Conservation (phyloP, 2,888 invertebrate species). For the Calameuta filiformis region DNA sequence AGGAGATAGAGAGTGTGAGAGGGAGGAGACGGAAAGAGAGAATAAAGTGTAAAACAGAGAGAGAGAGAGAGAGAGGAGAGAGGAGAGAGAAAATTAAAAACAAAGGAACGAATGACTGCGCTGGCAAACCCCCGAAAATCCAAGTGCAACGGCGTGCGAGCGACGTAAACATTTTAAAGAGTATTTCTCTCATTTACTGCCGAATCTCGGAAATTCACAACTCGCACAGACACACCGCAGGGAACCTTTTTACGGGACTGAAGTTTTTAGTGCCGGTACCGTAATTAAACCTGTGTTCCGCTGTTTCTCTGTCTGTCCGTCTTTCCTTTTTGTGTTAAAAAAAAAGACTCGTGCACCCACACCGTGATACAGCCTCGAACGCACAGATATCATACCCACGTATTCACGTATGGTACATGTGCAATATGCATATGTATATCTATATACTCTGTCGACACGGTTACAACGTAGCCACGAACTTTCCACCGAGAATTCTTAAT, state of each 20-base stretch:
- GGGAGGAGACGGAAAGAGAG: not conserved
- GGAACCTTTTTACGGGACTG: constrained; percentile 39
- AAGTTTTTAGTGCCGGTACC: constrained; percentile 54
- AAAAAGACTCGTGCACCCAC: not conserved
- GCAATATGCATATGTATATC: no score
- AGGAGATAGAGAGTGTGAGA: constrained; percentile 15
- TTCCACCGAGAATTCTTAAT: not conserved
- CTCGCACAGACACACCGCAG: constrained; percentile 32
- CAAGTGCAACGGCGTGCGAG: constrained; percentile 36
- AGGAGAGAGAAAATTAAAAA: constrained; percentile 17
- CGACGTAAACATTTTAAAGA: constrained; percentile 53
- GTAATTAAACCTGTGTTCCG: constrained; percentile 59
- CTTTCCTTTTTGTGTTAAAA: constrained; percentile 28
- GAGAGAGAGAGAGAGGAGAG: constrained; percentile 12
- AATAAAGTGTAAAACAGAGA: constrained; percentile 21
- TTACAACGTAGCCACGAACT: not conserved
- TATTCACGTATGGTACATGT: no score
- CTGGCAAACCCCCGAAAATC: not conserved
- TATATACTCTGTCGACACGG: not conserved
- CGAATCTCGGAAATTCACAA: constrained; percentile 36
- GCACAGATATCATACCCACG: no score
- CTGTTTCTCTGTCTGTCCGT: constrained; percentile 59
- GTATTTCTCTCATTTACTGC: constrained; percentile 42
- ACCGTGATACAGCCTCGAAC: no score
- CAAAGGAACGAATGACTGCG: constrained; percentile 21